Conservation (phyloP, 2,888 invertebrate species). For the Sepioteuthis lessoniana region DNA sequence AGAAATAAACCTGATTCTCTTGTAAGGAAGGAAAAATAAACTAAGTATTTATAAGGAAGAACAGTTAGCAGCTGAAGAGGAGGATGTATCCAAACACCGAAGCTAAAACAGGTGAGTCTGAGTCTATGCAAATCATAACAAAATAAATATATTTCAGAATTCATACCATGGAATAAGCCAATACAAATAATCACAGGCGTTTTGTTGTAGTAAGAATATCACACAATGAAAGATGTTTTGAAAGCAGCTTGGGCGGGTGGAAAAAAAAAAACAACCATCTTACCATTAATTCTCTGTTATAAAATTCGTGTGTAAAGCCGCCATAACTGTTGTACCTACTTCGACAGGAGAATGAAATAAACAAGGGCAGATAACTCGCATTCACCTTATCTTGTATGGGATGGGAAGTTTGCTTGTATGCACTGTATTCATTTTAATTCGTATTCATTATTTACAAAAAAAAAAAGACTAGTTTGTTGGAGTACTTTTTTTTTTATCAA, state of each 20-base stretch:
- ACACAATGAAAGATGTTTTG: neutral
- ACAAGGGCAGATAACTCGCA: conserved; percentile 33
- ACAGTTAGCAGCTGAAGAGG: neutral
- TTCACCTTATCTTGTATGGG: neutral
- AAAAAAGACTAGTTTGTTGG: too few species aligned
- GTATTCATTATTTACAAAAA: too few species aligned
- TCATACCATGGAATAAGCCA: neutral
- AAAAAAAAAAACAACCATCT: neutral
- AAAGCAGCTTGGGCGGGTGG: neutral
- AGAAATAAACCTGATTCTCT: too few species aligned
- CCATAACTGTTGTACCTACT: conserved; percentile 41
- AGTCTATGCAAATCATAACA: neutral
- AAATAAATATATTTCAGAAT: neutral
- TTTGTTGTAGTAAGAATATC: neutral
- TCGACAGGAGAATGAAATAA: conserved; percentile 34
- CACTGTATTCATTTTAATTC: too few species aligned
- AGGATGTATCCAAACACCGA: neutral
- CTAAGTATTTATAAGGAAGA: neutral
- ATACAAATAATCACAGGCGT: neutral
- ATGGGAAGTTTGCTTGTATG: too few species aligned
- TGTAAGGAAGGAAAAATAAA: neutral
- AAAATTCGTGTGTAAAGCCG: neutral
- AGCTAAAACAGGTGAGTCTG: neutral
- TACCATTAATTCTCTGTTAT: neutral
- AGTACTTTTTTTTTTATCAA: too few species aligned